Percentiles rank a stretch among this genome's conserved stretches.
phyloP scores from a whole-genome alignment of 2,113 vertebrate species.

The Sapayoa aenigma region DNA sequence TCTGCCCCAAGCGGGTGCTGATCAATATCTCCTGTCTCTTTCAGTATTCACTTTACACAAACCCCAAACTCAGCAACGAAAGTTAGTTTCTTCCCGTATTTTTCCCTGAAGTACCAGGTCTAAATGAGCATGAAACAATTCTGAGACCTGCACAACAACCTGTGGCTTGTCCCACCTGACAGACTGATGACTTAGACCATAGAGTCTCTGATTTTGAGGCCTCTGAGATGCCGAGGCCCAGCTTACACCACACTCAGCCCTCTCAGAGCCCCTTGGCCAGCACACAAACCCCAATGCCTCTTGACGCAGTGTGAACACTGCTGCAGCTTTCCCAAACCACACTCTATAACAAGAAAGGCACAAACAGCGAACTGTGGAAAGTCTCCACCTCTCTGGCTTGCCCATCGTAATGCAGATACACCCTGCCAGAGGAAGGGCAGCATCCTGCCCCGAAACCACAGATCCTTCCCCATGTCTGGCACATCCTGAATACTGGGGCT shows the following conservation, averaged over 20 bases:
- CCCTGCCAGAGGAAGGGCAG: slow-evolving; percentile 47
- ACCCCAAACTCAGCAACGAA: neutral
- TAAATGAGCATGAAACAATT: neutral
- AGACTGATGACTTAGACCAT: neutral
- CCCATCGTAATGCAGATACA: neutral
- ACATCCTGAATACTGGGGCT: neutral
- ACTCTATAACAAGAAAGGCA: neutral
- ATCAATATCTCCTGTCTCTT: neutral
- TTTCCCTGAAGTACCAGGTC: neutral
- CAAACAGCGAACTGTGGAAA: neutral
- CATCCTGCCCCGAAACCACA: slow-evolving; percentile 50
- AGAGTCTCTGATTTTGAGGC: neutral
- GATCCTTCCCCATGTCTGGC: slow-evolving; percentile 13
- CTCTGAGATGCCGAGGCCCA: neutral
- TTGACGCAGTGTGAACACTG: neutral
- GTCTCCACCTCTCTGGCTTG: slow-evolving; percentile 12
- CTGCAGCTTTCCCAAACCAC: neutral
- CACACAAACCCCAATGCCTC: neutral
- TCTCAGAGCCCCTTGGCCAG: neutral
- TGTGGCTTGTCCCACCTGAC: neutral
- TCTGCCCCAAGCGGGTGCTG: accelerated
- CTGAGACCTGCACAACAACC: neutral
- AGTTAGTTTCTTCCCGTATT: neutral
- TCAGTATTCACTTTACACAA: neutral
- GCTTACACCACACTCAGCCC: neutral